A percentile compares a stretch with the other conserved stretches of the same genome.
These are phyloP conservation scores for Slavum lentiscoides DNA, from an alignment of 2,888 invertebrate species.

Conservation along the genomic window DNA sequence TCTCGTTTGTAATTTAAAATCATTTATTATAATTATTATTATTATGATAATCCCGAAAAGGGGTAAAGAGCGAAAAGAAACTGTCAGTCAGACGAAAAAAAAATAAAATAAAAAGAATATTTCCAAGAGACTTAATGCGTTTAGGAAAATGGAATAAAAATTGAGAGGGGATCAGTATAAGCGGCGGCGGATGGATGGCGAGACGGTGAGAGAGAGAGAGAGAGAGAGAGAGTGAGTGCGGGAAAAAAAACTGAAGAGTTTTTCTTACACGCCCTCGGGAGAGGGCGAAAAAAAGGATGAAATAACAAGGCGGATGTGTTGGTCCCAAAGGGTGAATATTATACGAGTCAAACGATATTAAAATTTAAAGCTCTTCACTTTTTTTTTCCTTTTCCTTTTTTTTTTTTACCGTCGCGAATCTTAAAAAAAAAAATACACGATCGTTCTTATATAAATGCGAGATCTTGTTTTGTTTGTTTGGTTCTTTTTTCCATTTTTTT, in stretches of 20 bases:
- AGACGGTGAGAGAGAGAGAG: neutral
- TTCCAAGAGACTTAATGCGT: slow-evolving; percentile 42
- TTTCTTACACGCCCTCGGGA: slow-evolving; percentile 41
- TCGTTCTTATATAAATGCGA: slow-evolving; percentile 37
- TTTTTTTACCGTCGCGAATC: slow-evolving; percentile 14
- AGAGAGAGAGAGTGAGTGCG: neutral
- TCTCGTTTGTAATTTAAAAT: slow-evolving; percentile 46
- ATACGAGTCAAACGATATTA: slow-evolving; percentile 52
- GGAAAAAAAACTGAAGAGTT: slow-evolving; percentile 40
- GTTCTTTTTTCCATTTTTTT: neutral
- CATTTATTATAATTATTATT: slow-evolving; percentile 35
- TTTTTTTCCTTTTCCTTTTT: neutral
- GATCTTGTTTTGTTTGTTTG: neutral
- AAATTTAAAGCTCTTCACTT: slow-evolving; percentile 45
- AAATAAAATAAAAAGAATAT: neutral
- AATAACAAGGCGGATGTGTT: slow-evolving; percentile 49
- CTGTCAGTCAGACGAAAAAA: slow-evolving; percentile 5
- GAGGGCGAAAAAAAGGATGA: neutral
- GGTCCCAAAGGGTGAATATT: slow-evolving; percentile 49
- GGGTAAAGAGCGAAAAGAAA: slow-evolving; percentile 29
- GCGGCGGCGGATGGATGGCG: neutral
- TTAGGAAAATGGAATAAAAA: slow-evolving; percentile 51
- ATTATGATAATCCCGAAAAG: slow-evolving; percentile 44
- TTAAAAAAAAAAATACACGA: slow-evolving; percentile 34
- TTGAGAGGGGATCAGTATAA: slow-evolving; percentile 44